A percentile compares a stretch with the other conserved stretches of the same genome.
phyloP scores from a whole-genome alignment of 2,888 invertebrate genomes.

The Chaitophorus viminalis region DNA sequence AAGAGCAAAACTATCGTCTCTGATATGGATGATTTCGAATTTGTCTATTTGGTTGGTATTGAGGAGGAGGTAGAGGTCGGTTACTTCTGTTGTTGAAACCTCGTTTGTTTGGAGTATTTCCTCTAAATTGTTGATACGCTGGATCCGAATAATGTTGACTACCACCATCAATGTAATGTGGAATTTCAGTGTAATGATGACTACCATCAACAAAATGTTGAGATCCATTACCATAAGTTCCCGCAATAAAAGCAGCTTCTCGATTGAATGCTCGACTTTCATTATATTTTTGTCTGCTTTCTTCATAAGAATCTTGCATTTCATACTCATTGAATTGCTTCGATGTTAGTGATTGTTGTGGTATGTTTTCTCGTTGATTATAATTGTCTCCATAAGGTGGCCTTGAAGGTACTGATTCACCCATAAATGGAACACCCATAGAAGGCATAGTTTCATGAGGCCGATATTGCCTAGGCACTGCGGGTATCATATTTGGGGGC shows the following conservation, averaged over 20 bases:
- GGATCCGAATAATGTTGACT: constrained; percentile 45
- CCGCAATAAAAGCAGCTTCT: constrained; percentile 20
- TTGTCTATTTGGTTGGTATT: constrained; percentile 54
- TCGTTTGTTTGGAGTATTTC: constrained; percentile 8
- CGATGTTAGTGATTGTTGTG: background rate
- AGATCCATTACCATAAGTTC: constrained; percentile 48
- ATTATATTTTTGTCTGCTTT: constrained; percentile 46
- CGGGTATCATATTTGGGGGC: constrained; percentile 34
- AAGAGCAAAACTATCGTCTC: constrained; percentile 57
- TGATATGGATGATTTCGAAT: constrained; percentile 60
- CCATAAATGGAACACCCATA: constrained; percentile 31
- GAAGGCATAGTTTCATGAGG: constrained; percentile 27
- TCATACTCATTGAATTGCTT: constrained; percentile 32
- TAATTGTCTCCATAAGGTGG: constrained; percentile 43
- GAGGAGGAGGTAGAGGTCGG: constrained; percentile 35
- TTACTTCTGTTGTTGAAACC: constrained; percentile 43
- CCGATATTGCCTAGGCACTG: constrained; percentile 18
- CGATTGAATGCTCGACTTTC: constrained; percentile 30
- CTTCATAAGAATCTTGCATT: constrained; percentile 49
- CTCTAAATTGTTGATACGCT: constrained; percentile 44
- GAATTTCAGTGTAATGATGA: constrained; percentile 39
- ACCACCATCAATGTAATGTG: constrained; percentile 39
- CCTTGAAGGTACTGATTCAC: constrained; percentile 22
- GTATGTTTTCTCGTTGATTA: constrained; percentile 48
- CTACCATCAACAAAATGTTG: constrained; percentile 37